phyloP scores from a whole-genome alignment of 2,888 invertebrate genomes.

The Dorcus parallelipipedus region DNA sequence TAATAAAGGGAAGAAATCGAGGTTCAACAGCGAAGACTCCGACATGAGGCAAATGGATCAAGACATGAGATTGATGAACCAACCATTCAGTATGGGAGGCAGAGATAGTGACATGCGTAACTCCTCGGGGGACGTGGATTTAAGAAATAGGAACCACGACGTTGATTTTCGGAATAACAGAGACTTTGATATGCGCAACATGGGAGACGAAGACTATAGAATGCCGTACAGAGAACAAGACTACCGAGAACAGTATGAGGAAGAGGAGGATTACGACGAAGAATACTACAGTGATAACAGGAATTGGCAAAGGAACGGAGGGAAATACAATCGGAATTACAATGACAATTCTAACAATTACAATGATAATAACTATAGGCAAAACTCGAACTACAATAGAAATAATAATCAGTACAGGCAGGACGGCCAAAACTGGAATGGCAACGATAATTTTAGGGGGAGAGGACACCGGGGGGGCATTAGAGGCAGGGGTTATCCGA shows the following conservation, averaged over 20 bases:
- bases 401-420: slow-evolving; percentile 16
- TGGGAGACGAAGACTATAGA: slow-evolving; percentile 37
- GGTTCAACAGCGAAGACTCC: slow-evolving; percentile 16
- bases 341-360: slow-evolving; percentile 11
- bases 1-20: not conserved
- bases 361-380: slow-evolving; percentile 15
- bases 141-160: slow-evolving; percentile 30
- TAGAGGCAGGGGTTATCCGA: slow-evolving; percentile 13
- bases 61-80: slow-evolving; percentile 32
- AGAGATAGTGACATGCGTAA: slow-evolving; percentile 34
- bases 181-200: slow-evolving; percentile 37
- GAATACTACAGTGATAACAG: slow-evolving; percentile 47
- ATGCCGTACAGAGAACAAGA: slow-evolving; percentile 25
- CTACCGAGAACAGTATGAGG: slow-evolving; percentile 26
- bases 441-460: slow-evolving; percentile 22
- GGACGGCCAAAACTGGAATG: slow-evolving; percentile 24
- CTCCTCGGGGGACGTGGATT: slow-evolving; percentile 30
- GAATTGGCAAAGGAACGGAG: slow-evolving; percentile 49
- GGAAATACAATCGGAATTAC: slow-evolving; percentile 14
- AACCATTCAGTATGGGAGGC: not conserved
- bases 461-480: slow-evolving; percentile 12
- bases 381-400: slow-evolving; percentile 28
- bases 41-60: slow-evolving; percentile 34
- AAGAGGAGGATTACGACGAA: slow-evolving; percentile 43
- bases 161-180: slow-evolving; percentile 32